Percentiles rank a stretch among this genome's conserved stretches.
These are phyloP conservation scores for Atherinosoma microstoma DNA, from an alignment of 2,797 vertebrate genomes.

Conservation along the genomic window DNA sequence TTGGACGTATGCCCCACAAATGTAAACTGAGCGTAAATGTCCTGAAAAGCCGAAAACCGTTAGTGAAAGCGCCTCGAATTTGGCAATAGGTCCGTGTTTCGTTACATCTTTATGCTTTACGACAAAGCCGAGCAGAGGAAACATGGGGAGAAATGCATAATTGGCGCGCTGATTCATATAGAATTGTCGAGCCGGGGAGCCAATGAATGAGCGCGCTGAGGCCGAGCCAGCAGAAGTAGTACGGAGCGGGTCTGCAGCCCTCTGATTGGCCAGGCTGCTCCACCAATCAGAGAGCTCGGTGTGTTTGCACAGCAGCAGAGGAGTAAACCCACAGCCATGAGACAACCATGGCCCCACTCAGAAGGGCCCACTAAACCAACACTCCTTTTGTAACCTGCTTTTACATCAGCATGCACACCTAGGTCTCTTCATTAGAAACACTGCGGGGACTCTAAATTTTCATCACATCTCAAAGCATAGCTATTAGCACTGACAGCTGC, in stretches of 20 bases:
- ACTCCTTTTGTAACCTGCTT: slow-evolving; percentile 52
- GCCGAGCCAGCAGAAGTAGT: slow-evolving; percentile 71
- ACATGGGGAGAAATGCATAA: slow-evolving; percentile 46
- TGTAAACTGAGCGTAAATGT: slow-evolving; percentile 29
- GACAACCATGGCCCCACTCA: slow-evolving; percentile 62
- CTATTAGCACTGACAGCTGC: slow-evolving; percentile 2
- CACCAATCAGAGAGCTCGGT: slow-evolving; percentile 74
- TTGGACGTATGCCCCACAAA: background rate
- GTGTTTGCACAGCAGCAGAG: slow-evolving; percentile 71
- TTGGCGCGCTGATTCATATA: slow-evolving; percentile 85
- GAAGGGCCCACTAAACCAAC: slow-evolving; percentile 65
- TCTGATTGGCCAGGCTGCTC: slow-evolving; percentile 72
- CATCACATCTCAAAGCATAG: slow-evolving; percentile 14
- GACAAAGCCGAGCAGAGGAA: slow-evolving; percentile 49
- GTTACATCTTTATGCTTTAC: slow-evolving; percentile 45
- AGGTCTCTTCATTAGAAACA: slow-evolving; percentile 34
- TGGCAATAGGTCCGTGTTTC: slow-evolving; percentile 32
- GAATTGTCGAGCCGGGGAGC: slow-evolving; percentile 71
- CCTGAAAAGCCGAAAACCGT: slow-evolving; percentile 12
- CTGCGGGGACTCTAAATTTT: slow-evolving; percentile 19
- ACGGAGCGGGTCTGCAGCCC: slow-evolving; percentile 46
- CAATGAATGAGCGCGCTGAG: slow-evolving; percentile 82
- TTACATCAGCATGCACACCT: slow-evolving; percentile 51
- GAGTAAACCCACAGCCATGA: slow-evolving; percentile 44
- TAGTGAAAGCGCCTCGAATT: slow-evolving; percentile 13